Evolutionary conservation across 2,113 vertebrate species (phyloP).

Genomic region (Coryphaenoides rupestris): DNA sequence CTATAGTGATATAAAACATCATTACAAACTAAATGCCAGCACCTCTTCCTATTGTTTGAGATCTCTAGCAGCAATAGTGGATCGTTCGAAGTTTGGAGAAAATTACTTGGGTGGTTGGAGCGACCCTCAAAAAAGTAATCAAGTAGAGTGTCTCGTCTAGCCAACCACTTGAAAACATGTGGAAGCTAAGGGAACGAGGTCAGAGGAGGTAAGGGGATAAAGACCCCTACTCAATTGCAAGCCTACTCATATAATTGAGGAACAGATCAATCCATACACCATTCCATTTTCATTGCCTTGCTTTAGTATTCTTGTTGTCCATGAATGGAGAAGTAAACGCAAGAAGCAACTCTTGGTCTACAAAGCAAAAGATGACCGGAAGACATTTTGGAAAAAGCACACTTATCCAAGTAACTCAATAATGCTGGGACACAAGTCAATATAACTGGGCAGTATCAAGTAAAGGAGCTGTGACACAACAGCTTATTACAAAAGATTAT

Average conservation of each 20-base stretch:
- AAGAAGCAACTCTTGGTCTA: too few species aligned
- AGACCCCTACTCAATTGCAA: constrained; percentile 31
- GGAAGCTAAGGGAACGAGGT: constrained; percentile 45
- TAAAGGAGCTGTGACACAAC: constrained; percentile 10
- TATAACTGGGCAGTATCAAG: background rate
- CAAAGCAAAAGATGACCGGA: too few species aligned
- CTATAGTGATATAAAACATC: constrained; percentile 1
- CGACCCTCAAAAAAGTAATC: constrained; percentile 51
- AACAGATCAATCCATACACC: constrained; percentile 26
- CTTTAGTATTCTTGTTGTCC: constrained; percentile 31
- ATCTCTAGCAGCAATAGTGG: constrained; percentile 26
- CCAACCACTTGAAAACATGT: constrained; percentile 41
- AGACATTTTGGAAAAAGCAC: too few species aligned
- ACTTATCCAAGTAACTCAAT: background rate
- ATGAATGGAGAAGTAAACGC: background rate
- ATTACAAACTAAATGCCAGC: constrained; percentile 8
- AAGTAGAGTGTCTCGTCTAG: constrained; percentile 42
- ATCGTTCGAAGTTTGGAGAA: constrained; percentile 23
- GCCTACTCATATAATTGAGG: constrained; percentile 19
- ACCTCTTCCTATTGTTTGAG: background rate
- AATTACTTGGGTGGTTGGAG: constrained; percentile 19
- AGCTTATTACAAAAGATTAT: constrained; percentile 2
- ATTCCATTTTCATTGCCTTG: constrained; percentile 16
- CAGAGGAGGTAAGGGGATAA: constrained; percentile 31
- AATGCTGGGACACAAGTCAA: background rate